Percentiles rank a stretch among this genome's conserved stretches.
Evolutionary conservation across 1,140 invertebrate genomes (phyloP).

Genomic region (Venustaconcha ellipsiformis): DNA sequence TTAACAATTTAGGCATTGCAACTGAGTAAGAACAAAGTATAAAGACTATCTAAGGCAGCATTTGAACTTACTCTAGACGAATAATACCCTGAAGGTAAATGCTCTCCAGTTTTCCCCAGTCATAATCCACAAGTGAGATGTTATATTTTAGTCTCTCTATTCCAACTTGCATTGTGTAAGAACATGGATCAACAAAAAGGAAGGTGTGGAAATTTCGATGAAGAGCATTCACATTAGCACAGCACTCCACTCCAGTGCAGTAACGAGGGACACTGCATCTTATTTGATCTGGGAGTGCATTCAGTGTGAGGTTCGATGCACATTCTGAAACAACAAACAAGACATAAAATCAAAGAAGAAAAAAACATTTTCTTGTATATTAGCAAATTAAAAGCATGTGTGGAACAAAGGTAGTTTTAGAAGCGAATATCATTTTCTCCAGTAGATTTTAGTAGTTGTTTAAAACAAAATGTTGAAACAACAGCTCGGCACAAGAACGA

Average conservation of each 20-base stretch:
- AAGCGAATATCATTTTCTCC: too few species aligned
- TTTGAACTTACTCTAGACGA: too few species aligned
- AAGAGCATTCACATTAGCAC: constrained; percentile 6
- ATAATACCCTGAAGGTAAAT: neutral
- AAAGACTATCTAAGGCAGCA: too few species aligned
- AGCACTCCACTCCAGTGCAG: constrained; percentile 22
- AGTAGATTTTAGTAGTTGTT: too few species aligned
- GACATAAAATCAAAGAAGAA: too few species aligned
- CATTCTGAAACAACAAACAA: constrained; percentile 10
- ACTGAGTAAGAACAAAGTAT: too few species aligned
- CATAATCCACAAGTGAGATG: constrained; percentile 10
- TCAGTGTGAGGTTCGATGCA: neutral
- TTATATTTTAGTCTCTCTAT: constrained; percentile 17
- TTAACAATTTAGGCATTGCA: too few species aligned
- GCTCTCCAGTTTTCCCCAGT: constrained; percentile 8
- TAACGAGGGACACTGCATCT: constrained; percentile 6
- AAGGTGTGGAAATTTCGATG: neutral
- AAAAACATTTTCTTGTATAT: too few species aligned
- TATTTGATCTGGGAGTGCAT: neutral
- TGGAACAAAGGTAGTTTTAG: too few species aligned
- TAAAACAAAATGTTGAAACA: too few species aligned
- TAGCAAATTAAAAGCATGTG: too few species aligned
- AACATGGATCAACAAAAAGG: constrained; percentile 7
- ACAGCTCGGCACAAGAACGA: too few species aligned
- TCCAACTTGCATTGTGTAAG: constrained; percentile 2